Evolutionary conservation across 2,797 vertebrate species (phyloP), one percentile per base, ranked within the genome.

Genomic region (Poecilia velifera): DNA sequence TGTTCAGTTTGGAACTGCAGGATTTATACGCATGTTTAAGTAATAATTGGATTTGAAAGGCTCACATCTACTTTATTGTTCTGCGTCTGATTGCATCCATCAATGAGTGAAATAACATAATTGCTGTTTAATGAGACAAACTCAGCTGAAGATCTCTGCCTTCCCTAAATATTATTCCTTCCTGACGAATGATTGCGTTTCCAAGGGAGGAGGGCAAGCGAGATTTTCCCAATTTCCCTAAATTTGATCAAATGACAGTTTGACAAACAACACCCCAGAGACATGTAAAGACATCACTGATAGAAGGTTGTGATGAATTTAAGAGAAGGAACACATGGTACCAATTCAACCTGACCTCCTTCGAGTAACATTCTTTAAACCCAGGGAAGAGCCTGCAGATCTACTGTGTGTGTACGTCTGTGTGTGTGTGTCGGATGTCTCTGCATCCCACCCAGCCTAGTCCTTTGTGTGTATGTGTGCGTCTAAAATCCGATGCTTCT

Each of bases 291-390:
- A 89, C 89, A 88, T 89, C 59, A 82, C 80, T 73, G 77, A 89
- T 74, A 84, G 81, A 84, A 80, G 77, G 73, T 84, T 86, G 72
- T 6, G 7, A 86, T 71, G 47, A 83, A 83, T 88, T 90, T 85
- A 84, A 84, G 78, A 90, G 79, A 73, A 87, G 10, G 76, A 76
- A 91, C 92, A 93, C 77, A 87, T 93, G 92, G 88, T 86, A 85
- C 81, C 89, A 92, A 92, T 93, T 90, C 80, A 75, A 83, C 76
- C 73, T 77, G 78, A 86, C 89, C 84, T 88, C 73, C 77, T 85
- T 77, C 22, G 36, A 80, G 87, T 82, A 90, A 88, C 70, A 76
- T 82, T 78, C 66, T 86, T 85, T 73, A 82, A 84, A 83, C 83
- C 83, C 77, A 84, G n/a, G 57, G 74, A 77, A 80, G 73, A 85